Percentiles rank a stretch among this genome's conserved stretches.
Conservation (phyloP, 2,797 vertebrate species). For the Lagodon rhomboides region DNA sequence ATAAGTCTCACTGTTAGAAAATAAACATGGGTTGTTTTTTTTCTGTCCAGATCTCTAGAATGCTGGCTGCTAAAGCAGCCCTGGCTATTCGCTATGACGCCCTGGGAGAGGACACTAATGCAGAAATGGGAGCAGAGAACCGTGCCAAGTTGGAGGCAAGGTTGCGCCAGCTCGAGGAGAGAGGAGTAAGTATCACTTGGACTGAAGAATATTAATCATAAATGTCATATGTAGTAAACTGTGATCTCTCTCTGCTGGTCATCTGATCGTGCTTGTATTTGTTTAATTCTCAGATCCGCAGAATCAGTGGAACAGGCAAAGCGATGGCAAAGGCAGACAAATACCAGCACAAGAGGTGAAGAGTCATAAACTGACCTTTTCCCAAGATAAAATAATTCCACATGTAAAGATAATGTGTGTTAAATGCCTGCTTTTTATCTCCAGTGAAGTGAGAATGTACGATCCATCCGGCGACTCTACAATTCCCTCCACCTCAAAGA, state of each 20-base stretch:
- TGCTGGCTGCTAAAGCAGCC: slow-evolving; percentile 95
- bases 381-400: fast-evolving
- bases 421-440: background rate
- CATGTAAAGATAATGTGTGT: background rate
- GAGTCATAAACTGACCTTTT: background rate
- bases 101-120: slow-evolving; percentile 93
- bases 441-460: slow-evolving; percentile 93
- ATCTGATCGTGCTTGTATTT: background rate
- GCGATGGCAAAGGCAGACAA: slow-evolving; percentile 94
- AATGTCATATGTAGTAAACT: too few species aligned
- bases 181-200: slow-evolving; percentile 87
- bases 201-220: background rate
- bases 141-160: slow-evolving; percentile 94
- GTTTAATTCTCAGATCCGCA: slow-evolving; percentile 86
- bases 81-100: slow-evolving; percentile 96
- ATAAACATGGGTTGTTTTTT: background rate
- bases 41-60: slow-evolving; percentile 92
- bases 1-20: background rate
- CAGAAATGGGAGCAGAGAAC: slow-evolving; percentile 95
- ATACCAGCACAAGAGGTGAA: slow-evolving; percentile 97
- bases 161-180: slow-evolving; percentile 93
- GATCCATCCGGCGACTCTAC: slow-evolving; percentile 96
- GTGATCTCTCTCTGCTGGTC: background rate
- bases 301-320: slow-evolving; percentile 97
- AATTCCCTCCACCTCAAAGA: slow-evolving; percentile 91